Evolutionary conservation across 2,797 vertebrate species (phyloP).

Genomic region (Clarias laeviceps): DNA sequence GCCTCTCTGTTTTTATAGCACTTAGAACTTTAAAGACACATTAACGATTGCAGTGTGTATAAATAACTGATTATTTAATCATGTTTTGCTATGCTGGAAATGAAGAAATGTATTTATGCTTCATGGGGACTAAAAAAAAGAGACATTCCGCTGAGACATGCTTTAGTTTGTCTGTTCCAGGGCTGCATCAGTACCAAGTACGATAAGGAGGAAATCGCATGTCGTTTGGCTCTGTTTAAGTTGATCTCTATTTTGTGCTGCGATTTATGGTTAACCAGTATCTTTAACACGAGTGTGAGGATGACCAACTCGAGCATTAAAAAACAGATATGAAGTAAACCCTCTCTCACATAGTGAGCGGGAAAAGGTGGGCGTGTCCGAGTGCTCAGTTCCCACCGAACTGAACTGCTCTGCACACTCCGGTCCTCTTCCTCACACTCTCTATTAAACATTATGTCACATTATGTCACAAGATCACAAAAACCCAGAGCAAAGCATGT

Average conservation of each 20-base stretch:
- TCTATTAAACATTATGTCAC: not conserved
- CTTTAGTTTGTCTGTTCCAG: not conserved
- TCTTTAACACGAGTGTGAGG: not conserved
- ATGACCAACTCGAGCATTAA: not conserved
- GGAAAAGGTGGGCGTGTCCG: not conserved
- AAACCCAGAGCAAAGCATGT: too few relatives aligned
- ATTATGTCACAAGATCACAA: not conserved
- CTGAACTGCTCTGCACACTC: not conserved
- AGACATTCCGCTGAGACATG: slow-evolving; percentile 1
- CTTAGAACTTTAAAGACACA: not conserved
- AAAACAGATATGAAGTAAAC: not conserved
- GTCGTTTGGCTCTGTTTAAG: not conserved
- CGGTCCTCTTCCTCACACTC: not conserved
- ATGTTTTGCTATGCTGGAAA: not conserved
- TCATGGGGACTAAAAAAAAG: not conserved
- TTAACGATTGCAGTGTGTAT: not conserved
- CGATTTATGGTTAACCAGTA: not conserved
- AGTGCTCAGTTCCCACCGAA: not conserved
- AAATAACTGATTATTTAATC: slow-evolving; percentile 4
- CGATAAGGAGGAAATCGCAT: not conserved
- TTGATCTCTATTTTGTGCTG: not conserved
- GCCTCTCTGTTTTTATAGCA: too few relatives aligned
- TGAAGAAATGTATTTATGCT: not conserved
- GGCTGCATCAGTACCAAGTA: not conserved
- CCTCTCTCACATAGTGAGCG: not conserved